phyloP scores from a whole-genome alignment of 2,888 invertebrate genomes.

The Plusia festucae region DNA sequence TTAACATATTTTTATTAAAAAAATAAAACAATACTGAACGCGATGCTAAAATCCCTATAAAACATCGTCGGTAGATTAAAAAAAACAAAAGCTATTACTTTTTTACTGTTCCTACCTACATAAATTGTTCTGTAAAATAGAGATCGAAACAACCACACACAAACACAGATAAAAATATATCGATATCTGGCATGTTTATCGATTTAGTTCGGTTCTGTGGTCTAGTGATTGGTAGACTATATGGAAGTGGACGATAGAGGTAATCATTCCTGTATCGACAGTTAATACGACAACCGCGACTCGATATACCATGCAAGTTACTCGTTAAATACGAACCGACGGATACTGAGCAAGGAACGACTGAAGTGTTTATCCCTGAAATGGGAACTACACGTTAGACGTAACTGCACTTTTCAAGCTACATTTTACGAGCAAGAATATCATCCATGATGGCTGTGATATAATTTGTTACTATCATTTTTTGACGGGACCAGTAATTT shows the following conservation, averaged over 20 bases:
- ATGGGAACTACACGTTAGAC: conserved; percentile 19
- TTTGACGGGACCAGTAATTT: too few relatives aligned
- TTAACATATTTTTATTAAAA: conserved; percentile 8
- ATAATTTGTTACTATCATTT: too few relatives aligned
- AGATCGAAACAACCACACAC: conserved; percentile 8
- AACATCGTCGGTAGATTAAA: not conserved
- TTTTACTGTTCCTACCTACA: not conserved
- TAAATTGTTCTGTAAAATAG: not conserved
- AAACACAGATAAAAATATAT: too few relatives aligned
- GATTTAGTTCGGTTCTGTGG: conserved; percentile 11
- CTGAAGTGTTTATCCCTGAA: conserved; percentile 17
- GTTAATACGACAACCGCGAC: conserved; percentile 15
- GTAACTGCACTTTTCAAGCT: not conserved
- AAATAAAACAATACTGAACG: not conserved
- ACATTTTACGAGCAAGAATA: conserved; percentile 7
- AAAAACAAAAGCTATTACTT: not conserved
- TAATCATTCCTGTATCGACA: conserved; percentile 18
- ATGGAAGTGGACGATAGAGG: conserved; percentile 23
- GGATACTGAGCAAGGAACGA: not conserved
- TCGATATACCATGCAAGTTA: conserved; percentile 11
- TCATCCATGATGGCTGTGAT: not conserved
- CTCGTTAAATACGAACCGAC: conserved; percentile 6
- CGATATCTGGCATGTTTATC: conserved; percentile 14
- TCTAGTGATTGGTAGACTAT: conserved; percentile 39
- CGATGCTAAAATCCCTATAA: not conserved